Evolutionary conservation across 2,888 invertebrate species (phyloP).

Genomic region (Cantharis rustica): DNA sequence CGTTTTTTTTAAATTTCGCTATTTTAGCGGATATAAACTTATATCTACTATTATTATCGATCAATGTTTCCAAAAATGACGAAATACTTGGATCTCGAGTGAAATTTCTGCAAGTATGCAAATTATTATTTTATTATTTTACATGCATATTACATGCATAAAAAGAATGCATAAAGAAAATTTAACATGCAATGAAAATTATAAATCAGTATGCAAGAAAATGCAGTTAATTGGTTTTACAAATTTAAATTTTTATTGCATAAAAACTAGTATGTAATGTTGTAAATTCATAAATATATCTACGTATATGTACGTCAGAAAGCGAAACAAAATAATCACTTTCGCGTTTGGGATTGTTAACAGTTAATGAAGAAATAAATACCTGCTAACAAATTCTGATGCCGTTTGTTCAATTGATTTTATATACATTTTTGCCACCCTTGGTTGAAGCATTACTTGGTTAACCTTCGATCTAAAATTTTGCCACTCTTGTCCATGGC

Average conservation of each 20-base stretch:
- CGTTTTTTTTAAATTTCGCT: neutral
- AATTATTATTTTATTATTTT: neutral
- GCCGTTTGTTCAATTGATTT: slow-evolving; percentile 72
- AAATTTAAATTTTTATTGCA: neutral
- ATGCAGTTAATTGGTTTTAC: neutral
- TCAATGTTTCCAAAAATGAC: neutral
- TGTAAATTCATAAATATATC: too few relatives aligned
- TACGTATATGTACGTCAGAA: neutral
- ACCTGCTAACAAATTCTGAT: slow-evolving; percentile 71
- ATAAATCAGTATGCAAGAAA: too few relatives aligned
- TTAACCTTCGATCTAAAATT: slow-evolving; percentile 78
- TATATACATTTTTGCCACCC: slow-evolving; percentile 73
- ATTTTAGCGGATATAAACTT: neutral
- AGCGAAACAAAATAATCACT: neutral
- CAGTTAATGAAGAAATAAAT: slow-evolving; percentile 18
- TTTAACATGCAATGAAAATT: neutral
- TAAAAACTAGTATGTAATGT: neutral
- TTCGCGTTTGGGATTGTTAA: neutral
- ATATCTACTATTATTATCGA: neutral
- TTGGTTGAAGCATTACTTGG: slow-evolving; percentile 75
- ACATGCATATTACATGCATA: neutral
- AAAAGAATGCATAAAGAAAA: too few relatives aligned
- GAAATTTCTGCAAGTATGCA: neutral
- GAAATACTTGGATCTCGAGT: neutral
- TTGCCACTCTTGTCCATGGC: slow-evolving; percentile 84